Evolutionary conservation across 2,797 vertebrate genomes (phyloP), one percentile per base, ranked within the genome.

Genomic region (Tokudaia muenninki): DNA sequence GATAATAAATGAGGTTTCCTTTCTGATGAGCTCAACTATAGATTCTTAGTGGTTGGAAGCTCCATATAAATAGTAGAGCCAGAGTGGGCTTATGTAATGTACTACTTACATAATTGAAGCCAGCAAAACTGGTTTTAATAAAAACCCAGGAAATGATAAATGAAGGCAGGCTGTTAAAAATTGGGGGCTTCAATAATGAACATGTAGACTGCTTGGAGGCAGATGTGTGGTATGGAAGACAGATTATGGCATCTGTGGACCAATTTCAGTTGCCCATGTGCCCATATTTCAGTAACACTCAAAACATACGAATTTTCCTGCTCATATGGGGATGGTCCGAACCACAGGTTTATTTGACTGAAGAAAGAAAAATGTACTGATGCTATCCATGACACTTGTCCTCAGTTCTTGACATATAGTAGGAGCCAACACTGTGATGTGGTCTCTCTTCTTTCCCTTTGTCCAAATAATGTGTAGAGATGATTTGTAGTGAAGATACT

Each of bases 71-170:
- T 92, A 86, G 55, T 96, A 92, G 79, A 92, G 83, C 61, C 75
- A n/a, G 55, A 92, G 44, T 61, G 87, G 67, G 26, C 55, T 83
- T 94, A 87, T 80, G 63, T 88, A 92, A 94, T 14, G 50, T 55
- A 59, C 31, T 52, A 86, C 86, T 94, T 97, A 96, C 88, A 70
- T 94, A 96, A 97, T 86, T 24, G 52, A 94, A 88, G 86, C 91
- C 63, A 70, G 37, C 41, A 91, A 92, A 96, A 63, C 61, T 95
- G 88, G 41, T 89, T 96, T 94, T 88, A 67, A 90, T 97, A 61
- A 96, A 88, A 94, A 92, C 72, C 63, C 47, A 41, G 91, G 75
- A 94, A 96, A 96, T 31, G 41, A 92, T 90, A 94, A 95, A 89
- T 94, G 70, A 95, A 81, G 74, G 77, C 13, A 90, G 79, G 41